Conservation (phyloP, 2,113 vertebrate species). For the Bufo gargarizans region DNA sequence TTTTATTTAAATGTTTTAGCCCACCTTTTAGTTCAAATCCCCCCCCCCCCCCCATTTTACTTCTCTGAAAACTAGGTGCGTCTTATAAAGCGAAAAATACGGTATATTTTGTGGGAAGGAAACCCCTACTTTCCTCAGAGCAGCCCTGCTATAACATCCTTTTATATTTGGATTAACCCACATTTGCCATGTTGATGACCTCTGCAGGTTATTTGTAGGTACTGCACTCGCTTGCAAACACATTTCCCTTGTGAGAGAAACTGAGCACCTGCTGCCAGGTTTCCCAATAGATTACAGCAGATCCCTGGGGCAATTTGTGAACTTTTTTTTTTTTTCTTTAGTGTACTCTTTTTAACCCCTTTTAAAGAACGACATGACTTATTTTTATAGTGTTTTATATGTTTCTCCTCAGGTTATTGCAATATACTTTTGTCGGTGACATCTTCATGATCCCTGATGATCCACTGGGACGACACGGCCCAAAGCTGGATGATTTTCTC, state of each 20-base stretch:
- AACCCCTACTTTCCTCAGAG: neutral
- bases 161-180: too few relatives aligned
- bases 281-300: neutral
- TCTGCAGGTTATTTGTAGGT: neutral
- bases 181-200: neutral
- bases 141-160: too few relatives aligned
- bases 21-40: too few relatives aligned
- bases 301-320: neutral
- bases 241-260: too few relatives aligned
- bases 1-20: too few relatives aligned
- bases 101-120: too few relatives aligned
- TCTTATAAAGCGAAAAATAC: too few relatives aligned
- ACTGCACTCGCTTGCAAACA: neutral
- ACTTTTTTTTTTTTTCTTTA: neutral
- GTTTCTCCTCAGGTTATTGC: constrained; percentile 81
- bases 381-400: neutral
- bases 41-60: too few relatives aligned
- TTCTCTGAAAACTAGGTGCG: too few relatives aligned
- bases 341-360: neutral
- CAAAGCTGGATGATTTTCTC: constrained; percentile 86
- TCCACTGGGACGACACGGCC: constrained; percentile 90
- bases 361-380: too few relatives aligned
- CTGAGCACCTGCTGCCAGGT: neutral
- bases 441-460: constrained; percentile 99
- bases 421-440: constrained; percentile 93